A percentile compares a stretch with the other conserved stretches of the same genome.
These are phyloP conservation scores for Strigops habroptila DNA, from an alignment of 2,113 vertebrate species.

Conservation along the genomic window DNA sequence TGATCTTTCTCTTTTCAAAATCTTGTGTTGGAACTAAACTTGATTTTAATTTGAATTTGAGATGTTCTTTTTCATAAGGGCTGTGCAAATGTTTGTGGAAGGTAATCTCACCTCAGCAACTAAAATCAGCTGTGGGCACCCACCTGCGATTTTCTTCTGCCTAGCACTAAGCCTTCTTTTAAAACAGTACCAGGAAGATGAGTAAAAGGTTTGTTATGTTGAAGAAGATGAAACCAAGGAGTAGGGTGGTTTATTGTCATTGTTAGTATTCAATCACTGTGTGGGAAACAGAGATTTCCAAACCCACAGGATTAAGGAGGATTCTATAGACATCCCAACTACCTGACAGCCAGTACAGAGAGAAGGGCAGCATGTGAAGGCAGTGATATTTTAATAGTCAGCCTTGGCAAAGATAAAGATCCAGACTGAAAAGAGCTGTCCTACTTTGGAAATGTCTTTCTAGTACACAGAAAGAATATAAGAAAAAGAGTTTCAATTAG, in stretches of 20 bases:
- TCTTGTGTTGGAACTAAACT: neutral
- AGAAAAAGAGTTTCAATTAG: neutral
- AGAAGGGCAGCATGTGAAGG: neutral
- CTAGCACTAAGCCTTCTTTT: neutral
- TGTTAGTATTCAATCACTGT: neutral
- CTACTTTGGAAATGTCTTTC: neutral
- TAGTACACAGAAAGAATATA: neutral
- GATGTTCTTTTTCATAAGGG: neutral
- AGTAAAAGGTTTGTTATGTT: neutral
- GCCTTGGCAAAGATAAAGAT: neutral
- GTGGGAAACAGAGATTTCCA: neutral
- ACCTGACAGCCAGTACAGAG: neutral
- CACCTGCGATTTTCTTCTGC: neutral
- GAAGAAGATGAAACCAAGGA: neutral
- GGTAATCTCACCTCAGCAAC: neutral
- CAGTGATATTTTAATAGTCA: neutral
- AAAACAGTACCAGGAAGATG: neutral
- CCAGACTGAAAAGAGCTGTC: neutral
- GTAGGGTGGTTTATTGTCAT: neutral
- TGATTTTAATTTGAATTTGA: neutral
- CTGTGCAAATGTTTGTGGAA: neutral
- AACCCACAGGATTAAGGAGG: neutral
- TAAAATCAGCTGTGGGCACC: neutral
- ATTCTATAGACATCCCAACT: neutral
- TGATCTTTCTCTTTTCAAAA: neutral